Evolutionary conservation across 2,888 invertebrate species (phyloP).

Genomic region (Leistus spinibarbis): DNA sequence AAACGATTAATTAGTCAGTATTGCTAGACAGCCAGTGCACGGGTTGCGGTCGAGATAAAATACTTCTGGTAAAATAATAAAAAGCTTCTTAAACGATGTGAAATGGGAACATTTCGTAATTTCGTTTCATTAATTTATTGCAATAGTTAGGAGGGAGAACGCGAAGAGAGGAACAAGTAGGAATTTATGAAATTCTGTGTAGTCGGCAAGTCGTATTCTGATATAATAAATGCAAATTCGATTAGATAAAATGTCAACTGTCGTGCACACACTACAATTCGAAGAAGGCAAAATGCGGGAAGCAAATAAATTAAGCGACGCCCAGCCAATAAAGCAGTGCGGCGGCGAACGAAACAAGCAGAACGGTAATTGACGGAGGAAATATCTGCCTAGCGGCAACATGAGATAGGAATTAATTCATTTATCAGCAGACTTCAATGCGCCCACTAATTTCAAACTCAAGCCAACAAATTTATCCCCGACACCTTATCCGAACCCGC

Average conservation of each 20-base stretch:
- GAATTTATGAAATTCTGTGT: constrained; percentile 35
- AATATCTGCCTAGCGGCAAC: constrained; percentile 20
- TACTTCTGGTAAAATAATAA: constrained; percentile 37
- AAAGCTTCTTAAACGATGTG: constrained; percentile 36
- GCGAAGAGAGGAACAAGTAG: constrained; percentile 11
- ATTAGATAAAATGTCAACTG: constrained; percentile 27
- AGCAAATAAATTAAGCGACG: constrained; percentile 21
- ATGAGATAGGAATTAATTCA: constrained; percentile 37
- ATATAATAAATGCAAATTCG: constrained; percentile 40
- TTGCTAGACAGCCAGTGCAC: constrained; percentile 14
- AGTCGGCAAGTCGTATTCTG: constrained; percentile 10
- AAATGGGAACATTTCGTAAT: constrained; percentile 36
- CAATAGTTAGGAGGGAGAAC: constrained; percentile 10
- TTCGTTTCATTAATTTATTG: constrained; percentile 40
- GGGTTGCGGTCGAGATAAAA: constrained; percentile 36
- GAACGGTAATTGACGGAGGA: constrained; percentile 34
- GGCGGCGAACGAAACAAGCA: constrained; percentile 32
- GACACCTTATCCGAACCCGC: neutral
- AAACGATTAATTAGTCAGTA: constrained; percentile 36
- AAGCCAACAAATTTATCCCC: constrained; percentile 36
- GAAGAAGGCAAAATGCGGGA: constrained; percentile 16
- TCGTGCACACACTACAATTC: neutral
- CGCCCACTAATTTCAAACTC: constrained; percentile 39
- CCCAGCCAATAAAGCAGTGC: constrained; percentile 15
- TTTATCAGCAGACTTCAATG: constrained; percentile 40